These are phyloP conservation scores for Agelaius tricolor DNA, from an alignment of 2,113 vertebrate species.

Conservation along the genomic window DNA sequence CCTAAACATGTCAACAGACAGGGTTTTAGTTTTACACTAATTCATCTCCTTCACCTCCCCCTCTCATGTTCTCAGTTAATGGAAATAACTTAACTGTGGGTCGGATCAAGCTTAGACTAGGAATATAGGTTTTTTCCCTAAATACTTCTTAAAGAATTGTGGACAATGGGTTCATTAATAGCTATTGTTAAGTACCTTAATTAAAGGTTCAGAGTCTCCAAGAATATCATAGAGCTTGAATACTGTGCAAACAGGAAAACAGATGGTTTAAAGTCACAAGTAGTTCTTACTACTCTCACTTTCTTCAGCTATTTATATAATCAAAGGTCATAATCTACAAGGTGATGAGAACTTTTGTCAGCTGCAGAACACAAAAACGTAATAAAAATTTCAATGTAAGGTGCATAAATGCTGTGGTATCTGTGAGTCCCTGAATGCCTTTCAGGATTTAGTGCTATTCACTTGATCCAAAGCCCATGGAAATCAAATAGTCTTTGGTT, in stretches of 20 bases:
- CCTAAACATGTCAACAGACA: background rate
- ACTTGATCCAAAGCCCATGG: background rate
- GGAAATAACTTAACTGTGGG: background rate
- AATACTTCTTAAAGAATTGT: background rate
- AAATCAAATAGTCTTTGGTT: background rate
- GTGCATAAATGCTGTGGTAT: background rate
- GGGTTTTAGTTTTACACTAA: background rate
- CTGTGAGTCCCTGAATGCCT: background rate
- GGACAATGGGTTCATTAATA: background rate
- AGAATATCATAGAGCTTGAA: background rate
- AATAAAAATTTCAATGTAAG: background rate
- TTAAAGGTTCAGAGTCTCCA: background rate
- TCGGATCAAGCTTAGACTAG: background rate
- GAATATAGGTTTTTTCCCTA: background rate
- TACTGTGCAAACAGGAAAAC: background rate
- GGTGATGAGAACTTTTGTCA: background rate
- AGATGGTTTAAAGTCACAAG: background rate
- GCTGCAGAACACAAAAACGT: background rate
- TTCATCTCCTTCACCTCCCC: background rate
- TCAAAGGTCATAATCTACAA: background rate
- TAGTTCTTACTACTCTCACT: background rate
- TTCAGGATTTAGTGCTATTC: background rate
- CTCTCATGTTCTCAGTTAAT: background rate
- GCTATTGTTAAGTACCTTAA: background rate
- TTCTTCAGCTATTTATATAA: background rate